phyloP scores from a whole-genome alignment of 1,140 invertebrate genomes.

The Agraylea sexmaculata region DNA sequence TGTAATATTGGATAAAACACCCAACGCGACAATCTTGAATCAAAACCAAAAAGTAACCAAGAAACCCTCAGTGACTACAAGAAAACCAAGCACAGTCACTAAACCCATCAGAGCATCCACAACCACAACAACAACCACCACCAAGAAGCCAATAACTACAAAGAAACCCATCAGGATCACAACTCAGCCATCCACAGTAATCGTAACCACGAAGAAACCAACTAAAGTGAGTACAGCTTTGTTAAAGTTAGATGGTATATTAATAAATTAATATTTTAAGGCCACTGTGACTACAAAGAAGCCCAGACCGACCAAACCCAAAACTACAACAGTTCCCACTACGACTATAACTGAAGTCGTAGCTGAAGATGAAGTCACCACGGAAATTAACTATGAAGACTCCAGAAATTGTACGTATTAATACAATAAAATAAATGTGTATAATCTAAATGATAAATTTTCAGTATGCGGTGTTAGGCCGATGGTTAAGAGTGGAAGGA shows the following conservation, averaged over 20 bases:
- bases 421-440: no score
- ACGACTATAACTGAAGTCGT: constrained; percentile 25
- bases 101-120: constrained; percentile 24
- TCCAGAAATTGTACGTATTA: constrained; percentile 52
- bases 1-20: constrained; percentile 46
- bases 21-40: constrained; percentile 31
- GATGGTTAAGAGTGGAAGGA: constrained; percentile 64
- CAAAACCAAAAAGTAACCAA: constrained; percentile 20
- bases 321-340: constrained; percentile 29
- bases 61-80: constrained; percentile 26
- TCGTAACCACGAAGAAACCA: constrained; percentile 28
- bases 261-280: no score
- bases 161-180: constrained; percentile 22
- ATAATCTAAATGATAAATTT: constrained; percentile 21
- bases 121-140: constrained; percentile 28
- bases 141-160: constrained; percentile 31
- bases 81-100: no score
- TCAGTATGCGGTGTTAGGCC: constrained; percentile 80
- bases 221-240: constrained; percentile 16
- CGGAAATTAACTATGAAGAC: constrained; percentile 41
- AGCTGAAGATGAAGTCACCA: constrained; percentile 22
- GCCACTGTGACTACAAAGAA: constrained; percentile 32
- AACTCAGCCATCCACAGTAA: constrained; percentile 22
- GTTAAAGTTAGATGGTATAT: neutral
- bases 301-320: constrained; percentile 34